Conservation (phyloP, 2,113 vertebrate genomes). For the Hippopotamus amphibius region DNA sequence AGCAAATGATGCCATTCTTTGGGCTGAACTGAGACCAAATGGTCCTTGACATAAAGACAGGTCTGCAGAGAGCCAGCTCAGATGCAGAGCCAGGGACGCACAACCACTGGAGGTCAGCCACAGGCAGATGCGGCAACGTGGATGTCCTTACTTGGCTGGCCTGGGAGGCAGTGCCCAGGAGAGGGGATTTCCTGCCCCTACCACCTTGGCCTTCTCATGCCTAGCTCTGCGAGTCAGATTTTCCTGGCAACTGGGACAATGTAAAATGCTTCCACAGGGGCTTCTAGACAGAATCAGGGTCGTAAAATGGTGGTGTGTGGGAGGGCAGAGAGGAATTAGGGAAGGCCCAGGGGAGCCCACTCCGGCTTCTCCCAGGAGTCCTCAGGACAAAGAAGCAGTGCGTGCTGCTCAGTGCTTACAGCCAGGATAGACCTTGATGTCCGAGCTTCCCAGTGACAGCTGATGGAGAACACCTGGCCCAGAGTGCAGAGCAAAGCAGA, state of each 20-base stretch:
- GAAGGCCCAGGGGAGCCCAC: not conserved
- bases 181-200: not conserved
- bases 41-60: not conserved
- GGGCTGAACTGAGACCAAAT: not conserved
- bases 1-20: not conserved
- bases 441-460: fast-evolving
- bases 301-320: not conserved
- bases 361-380: not conserved
- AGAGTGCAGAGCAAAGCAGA: not conserved
- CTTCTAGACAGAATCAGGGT: not conserved
- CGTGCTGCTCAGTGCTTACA: not conserved
- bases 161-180: not conserved
- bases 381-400: not conserved
- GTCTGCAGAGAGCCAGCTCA: not conserved
- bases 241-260: not conserved
- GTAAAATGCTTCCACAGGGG: not conserved
- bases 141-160: not conserved
- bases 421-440: not conserved
- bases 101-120: fast-evolving
- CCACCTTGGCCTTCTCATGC: not conserved
- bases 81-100: not conserved
- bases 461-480: not conserved
- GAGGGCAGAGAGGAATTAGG: not conserved
- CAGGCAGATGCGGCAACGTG: fast-evolving
- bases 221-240: not conserved